Evolutionary conservation across 2,888 invertebrate species (phyloP).

Genomic region (Shargacucullia verbasci): DNA sequence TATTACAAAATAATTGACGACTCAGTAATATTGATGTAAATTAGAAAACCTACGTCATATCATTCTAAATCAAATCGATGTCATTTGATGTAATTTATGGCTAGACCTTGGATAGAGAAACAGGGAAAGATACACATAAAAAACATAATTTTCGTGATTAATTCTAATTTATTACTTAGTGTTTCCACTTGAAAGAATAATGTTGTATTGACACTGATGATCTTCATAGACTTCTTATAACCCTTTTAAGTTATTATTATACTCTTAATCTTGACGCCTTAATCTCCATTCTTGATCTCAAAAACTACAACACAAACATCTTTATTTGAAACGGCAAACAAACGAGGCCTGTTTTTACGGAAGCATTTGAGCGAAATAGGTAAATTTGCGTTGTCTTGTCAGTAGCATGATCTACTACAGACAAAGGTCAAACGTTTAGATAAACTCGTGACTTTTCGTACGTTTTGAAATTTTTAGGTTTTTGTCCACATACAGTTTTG

Average conservation of each 20-base stretch:
- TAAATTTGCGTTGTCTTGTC: conserved; percentile 52
- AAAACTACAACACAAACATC: conserved; percentile 14
- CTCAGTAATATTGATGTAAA: no score
- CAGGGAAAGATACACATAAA: neutral
- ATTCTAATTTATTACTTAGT: neutral
- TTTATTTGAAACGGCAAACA: conserved; percentile 29
- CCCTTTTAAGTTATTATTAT: neutral
- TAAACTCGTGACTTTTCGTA: conserved; percentile 61
- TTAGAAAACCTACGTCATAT: neutral
- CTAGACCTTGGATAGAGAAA: neutral
- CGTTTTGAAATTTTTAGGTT: conserved; percentile 47
- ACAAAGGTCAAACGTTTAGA: conserved; percentile 69
- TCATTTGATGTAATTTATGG: no score
- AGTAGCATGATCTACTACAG: conserved; percentile 58
- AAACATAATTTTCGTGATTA: neutral
- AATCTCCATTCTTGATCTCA: conserved; percentile 20
- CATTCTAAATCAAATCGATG: neutral
- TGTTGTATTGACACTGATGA: conserved; percentile 10
- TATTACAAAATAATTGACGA: no score
- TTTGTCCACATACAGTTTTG: conserved; percentile 1
- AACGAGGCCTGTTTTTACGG: conserved; percentile 23
- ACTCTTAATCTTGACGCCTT: conserved; percentile 17
- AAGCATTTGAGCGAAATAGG: conserved; percentile 44
- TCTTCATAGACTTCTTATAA: conserved; percentile 5
- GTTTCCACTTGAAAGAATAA: neutral